Evolutionary conservation across 2,113 vertebrate species (phyloP).

Genomic region (Burhinus bistriatus): DNA sequence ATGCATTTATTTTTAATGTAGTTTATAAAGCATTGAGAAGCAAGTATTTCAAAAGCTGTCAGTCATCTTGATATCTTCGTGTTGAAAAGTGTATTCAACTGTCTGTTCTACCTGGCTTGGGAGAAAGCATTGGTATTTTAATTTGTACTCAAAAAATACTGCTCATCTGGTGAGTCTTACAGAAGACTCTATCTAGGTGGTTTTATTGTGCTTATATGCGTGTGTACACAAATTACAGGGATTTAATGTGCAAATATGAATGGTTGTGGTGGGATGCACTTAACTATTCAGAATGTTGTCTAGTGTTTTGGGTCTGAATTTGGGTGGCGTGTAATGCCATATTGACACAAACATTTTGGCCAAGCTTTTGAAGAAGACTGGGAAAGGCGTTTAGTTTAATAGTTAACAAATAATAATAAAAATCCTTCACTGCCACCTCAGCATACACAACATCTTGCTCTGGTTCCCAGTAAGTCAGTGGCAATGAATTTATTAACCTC

Average conservation of each 20-base stretch:
- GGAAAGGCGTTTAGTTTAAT: background rate
- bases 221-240: background rate
- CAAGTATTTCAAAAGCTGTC: background rate
- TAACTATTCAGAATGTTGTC: background rate
- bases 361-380: background rate
- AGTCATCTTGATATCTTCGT: background rate
- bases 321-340: background rate
- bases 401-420: background rate
- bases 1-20: conserved; percentile 2
- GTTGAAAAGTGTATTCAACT: background rate
- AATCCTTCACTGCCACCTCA: background rate
- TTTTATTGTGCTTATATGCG: background rate
- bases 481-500: conserved; percentile 29
- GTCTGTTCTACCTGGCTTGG: background rate
- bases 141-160: background rate
- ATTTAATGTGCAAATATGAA: background rate
- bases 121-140: background rate
- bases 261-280: background rate
- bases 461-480: background rate
- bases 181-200: background rate
- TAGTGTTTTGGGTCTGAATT: background rate
- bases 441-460: background rate
- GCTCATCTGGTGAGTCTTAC: background rate
- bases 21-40: background rate
- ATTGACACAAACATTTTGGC: background rate